These are phyloP conservation scores for Chelonoidis abingdonii DNA, from an alignment of 2,113 vertebrate genomes.

Conservation along the genomic window DNA sequence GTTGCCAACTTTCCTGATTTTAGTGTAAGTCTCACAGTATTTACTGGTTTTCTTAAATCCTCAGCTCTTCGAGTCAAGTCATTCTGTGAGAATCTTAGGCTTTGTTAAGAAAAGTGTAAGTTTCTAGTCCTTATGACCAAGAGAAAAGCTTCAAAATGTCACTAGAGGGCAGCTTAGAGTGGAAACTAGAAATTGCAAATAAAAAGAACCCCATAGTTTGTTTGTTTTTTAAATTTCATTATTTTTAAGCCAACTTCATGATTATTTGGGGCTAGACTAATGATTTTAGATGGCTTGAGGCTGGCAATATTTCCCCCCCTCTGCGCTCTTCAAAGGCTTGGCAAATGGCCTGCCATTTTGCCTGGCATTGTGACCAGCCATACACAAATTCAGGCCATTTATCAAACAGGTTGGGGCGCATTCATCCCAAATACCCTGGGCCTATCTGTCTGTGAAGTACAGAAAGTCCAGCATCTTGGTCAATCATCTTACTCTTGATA, in stretches of 20 bases:
- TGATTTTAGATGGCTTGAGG: slow-evolving; percentile 2
- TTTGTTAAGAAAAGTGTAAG: background rate
- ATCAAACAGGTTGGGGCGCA: rapidly evolving
- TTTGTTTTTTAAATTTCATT: background rate
- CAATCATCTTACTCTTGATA: background rate
- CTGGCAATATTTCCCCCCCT: background rate
- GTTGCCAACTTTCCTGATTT: rapidly evolving
- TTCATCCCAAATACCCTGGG: background rate
- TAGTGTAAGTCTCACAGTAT: background rate
- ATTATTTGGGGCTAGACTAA: background rate
- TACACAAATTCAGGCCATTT: background rate
- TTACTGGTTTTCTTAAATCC: rapidly evolving
- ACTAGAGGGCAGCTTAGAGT: background rate
- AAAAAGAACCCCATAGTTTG: background rate
- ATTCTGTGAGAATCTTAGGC: rapidly evolving
- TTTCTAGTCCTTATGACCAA: background rate
- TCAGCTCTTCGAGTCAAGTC: background rate
- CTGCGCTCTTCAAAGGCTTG: background rate
- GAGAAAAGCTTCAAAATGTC: background rate
- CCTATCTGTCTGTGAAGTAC: background rate
- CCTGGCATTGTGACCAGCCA: background rate
- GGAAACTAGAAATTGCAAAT: background rate
- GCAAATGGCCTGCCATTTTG: slow-evolving; percentile 7
- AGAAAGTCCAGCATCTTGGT: background rate
- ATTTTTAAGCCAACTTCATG: background rate